phyloP scores from a whole-genome alignment of 2,888 invertebrate species.

The Amorpha juglandis region DNA sequence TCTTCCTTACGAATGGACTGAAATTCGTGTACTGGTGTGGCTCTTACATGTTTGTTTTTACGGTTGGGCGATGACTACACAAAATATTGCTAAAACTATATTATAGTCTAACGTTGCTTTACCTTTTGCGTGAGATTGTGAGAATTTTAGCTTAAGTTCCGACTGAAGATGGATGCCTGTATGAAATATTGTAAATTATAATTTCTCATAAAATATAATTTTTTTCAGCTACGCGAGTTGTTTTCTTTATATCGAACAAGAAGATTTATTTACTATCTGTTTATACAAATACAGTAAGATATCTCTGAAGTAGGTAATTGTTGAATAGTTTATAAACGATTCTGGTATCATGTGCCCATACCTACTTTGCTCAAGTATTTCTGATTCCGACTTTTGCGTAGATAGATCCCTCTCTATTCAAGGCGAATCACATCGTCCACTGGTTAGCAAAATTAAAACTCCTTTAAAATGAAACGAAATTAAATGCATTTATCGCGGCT shows the following conservation, averaged over 20 bases:
- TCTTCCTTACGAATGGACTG: slow-evolving; percentile 70
- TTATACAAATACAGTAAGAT: no score
- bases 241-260: slow-evolving; percentile 53
- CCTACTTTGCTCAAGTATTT: no score
- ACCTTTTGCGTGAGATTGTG: slow-evolving; percentile 85
- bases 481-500: no score
- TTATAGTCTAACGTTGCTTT: slow-evolving; percentile 86
- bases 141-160: slow-evolving; percentile 85
- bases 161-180: slow-evolving; percentile 85
- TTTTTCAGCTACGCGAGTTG: slow-evolving; percentile 82
- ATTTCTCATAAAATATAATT: slow-evolving; percentile 86
- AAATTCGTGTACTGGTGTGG: slow-evolving; percentile 69
- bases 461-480: no score
- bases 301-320: no score
- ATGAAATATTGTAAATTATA: slow-evolving; percentile 86
- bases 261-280: background rate
- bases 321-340: no score
- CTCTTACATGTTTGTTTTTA: slow-evolving; percentile 69
- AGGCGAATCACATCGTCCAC: no score
- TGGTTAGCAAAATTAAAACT: no score
- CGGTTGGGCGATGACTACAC: slow-evolving; percentile 78
- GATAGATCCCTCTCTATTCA: no score
- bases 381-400: no score
- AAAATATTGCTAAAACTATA: slow-evolving; percentile 83
- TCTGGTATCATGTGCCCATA: no score